Conservation (phyloP, 1,140 invertebrate genomes). For the Drosophila gunungcola region DNA sequence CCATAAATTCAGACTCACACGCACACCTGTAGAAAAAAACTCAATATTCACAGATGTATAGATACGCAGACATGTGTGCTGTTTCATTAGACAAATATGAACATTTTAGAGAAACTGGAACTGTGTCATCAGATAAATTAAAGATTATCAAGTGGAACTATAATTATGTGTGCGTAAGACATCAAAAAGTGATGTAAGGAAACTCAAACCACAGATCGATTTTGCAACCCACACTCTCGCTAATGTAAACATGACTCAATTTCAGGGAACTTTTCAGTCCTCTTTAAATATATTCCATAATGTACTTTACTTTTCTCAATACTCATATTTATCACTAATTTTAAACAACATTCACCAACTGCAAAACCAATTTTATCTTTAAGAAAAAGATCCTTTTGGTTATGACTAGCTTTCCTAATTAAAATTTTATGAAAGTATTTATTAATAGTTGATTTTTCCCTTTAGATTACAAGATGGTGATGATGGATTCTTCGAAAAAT, state of each 20-base stretch:
- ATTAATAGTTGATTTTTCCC: background rate
- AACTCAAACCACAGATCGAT: conserved; percentile 19
- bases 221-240: conserved; percentile 6
- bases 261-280: conserved; percentile 10
- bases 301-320: too few relatives aligned
- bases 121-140: conserved; percentile 26
- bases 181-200: conserved; percentile 32
- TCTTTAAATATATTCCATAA: too few relatives aligned
- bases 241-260: conserved; percentile 22
- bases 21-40: conserved; percentile 2
- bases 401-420: background rate
- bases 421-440: background rate
- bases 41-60: conserved; percentile 16
- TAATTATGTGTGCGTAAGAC: conserved; percentile 26
- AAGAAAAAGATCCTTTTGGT: background rate
- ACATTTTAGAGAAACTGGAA: conserved; percentile 27
- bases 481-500: conserved; percentile 92
- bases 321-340: background rate
- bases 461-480: conserved; percentile 90
- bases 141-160: conserved; percentile 14
- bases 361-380: background rate
- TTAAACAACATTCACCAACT: background rate
- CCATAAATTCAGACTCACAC: conserved; percentile 8
- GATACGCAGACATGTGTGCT: conserved; percentile 16
- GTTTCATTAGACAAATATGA: conserved; percentile 21